phyloP scores from a whole-genome alignment of 2,888 invertebrate genomes.

The Acleris literana region DNA sequence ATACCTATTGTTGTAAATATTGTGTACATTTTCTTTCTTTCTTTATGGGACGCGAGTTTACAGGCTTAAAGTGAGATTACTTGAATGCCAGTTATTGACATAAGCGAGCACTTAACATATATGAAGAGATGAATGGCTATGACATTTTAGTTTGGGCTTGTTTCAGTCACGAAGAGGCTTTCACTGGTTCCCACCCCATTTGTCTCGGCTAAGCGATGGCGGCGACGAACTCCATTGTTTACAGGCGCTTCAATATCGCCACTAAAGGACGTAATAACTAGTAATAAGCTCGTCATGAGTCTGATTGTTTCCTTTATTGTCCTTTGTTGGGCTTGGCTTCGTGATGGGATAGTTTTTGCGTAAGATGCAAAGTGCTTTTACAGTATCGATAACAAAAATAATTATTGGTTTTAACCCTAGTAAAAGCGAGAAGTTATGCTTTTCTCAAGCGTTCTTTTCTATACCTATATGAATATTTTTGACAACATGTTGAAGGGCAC shows the following conservation, averaged over 20 bases:
- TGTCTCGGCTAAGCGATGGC: conserved; percentile 35
- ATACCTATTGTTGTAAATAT: too few species aligned
- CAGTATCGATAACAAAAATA: too few species aligned
- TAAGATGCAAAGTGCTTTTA: conserved; percentile 8
- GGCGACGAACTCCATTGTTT: conserved; percentile 39
- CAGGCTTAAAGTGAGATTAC: neutral
- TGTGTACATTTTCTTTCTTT: too few species aligned
- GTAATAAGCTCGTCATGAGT: conserved; percentile 37
- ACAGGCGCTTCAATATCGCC: conserved; percentile 39
- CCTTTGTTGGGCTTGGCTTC: conserved; percentile 25
- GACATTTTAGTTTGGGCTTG: conserved; percentile 44
- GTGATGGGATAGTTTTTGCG: conserved; percentile 29
- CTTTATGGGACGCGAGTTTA: too few species aligned
- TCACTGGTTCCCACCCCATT: conserved; percentile 52
- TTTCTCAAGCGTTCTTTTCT: too few species aligned
- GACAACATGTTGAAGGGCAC: too few species aligned
- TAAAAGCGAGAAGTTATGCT: too few species aligned
- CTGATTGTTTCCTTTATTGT: conserved; percentile 39
- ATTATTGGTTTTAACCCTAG: too few species aligned
- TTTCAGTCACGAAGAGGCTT: conserved; percentile 52
- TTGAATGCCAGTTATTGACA: neutral
- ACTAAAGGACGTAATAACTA: conserved; percentile 40
- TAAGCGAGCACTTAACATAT: conserved; percentile 11
- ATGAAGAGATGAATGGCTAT: conserved; percentile 48
- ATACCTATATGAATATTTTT: too few species aligned